Evolutionary conservation across 2,888 invertebrate species (phyloP), one percentile per base, ranked within the genome.

Genomic region (Pherbina coryleti): DNA sequence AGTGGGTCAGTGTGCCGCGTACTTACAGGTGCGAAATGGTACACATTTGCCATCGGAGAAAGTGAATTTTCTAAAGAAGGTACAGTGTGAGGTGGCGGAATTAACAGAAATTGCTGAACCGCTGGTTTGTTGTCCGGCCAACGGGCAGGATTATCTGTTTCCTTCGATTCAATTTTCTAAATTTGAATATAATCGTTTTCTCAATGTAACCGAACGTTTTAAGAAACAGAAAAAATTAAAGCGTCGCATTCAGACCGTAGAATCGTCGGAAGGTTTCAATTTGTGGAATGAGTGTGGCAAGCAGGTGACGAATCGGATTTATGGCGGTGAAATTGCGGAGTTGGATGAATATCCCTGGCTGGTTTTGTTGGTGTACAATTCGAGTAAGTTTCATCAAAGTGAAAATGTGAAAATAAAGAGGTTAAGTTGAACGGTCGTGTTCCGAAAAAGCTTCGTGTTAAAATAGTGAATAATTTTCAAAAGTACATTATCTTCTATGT

Each of bases 271-370:
- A 3, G 85, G 85, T 5, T 88, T 85, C 28, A 86, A 86, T 81
- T 78, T 88, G 66, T 81, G 84, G 57, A 88, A 88, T 62, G 89
- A 90, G 72, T 93, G 93, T 80, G 93, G 93, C 8, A 85, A 91
- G 25, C 91, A 90, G 53, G 90, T 91, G 69, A 91, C 91, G n/a
- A 91, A 93, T 85, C 91, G 92, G 70, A 92, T 94, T 70, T 92
- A 91, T 81, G 93, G 92, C 67, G 94, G 94, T 11, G 90, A 91
- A 76, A 89, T 91, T 64, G 92, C 93, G 0, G 92, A 92, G n/a
- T 84, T 92, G 5, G 92, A 92, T 76, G 93, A 93, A 83, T 93
- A 92, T 85, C 93, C 93, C 0, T 93, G 93, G 93, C 91, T 93
- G 91, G 92, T 91, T 0, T 82, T 93, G 28, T 81, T 93, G 73